Evolutionary conservation across 2,113 vertebrate species (phyloP).

Genomic region (Podarcis cretensis): DNA sequence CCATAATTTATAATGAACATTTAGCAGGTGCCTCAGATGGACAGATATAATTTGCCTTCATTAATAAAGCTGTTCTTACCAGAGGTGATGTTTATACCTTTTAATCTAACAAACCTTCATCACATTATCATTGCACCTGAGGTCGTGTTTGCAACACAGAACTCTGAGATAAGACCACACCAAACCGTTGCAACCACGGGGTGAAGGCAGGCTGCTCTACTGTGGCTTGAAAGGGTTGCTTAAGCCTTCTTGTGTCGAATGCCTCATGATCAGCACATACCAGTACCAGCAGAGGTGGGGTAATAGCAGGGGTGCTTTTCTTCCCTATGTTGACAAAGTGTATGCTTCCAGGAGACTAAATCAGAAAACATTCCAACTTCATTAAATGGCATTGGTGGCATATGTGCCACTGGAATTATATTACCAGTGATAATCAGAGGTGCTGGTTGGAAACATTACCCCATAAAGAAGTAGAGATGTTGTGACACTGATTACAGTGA

Average conservation of each 20-base stretch:
- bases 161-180: constrained; percentile 35
- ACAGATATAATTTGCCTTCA: constrained; percentile 56
- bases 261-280: no score
- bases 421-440: neutral
- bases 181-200: neutral
- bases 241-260: neutral
- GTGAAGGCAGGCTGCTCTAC: neutral
- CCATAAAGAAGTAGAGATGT: neutral
- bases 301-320: neutral
- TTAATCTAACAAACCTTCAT: constrained; percentile 61
- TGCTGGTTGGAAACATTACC: neutral
- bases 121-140: constrained; percentile 37
- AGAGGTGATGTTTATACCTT: constrained; percentile 51
- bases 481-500: neutral
- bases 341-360: neutral
- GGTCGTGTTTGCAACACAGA: constrained; percentile 12
- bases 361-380: neutral
- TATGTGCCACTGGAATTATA: no score
- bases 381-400: neutral
- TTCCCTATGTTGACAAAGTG: neutral
- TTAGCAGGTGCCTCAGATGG: constrained; percentile 66
- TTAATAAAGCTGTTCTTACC: constrained; percentile 64
- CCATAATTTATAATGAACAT: constrained; percentile 65
- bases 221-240: neutral
- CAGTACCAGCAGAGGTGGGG: neutral